Evolutionary conservation across 2,113 vertebrate species (phyloP), one percentile per base, ranked within the genome.

Genomic region (Ranitomeya imitator): DNA sequence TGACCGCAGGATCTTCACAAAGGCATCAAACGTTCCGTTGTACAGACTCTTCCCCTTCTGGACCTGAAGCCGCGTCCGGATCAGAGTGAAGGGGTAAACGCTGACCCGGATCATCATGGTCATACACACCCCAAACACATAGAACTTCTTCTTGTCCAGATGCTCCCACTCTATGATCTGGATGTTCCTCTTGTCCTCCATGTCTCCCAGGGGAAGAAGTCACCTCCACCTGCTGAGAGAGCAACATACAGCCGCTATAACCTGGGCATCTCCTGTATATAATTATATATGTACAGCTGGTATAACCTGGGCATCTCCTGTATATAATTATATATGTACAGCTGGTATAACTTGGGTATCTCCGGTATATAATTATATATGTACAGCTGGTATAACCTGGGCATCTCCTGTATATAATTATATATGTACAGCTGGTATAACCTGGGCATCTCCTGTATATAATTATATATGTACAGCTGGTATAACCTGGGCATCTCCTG

Each of bases 81-180:
- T 99, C 61, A 99, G 95, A 0, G 97, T 97, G 92, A 97, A 97
- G 0, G 98, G 98, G 92, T 99, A 99, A 23, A 99, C 96, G 0
- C 97, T 97, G 88, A 96, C 96, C 0, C 98, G 94, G 89, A 98
- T 99, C 93, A 96, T 96, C 95, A 99, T 95, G 0, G 98, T 98
- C 97, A 99, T 99, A 26, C 97, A 97, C 61, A 99, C 95, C 0
- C 98, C 97, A 0, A 99, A 92, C 0, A 98, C 95, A 3, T 99
- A 99, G 94, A 99, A 99, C 88, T 99, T 99, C 93, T 95, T 95
- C 91, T 99, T 99, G 95, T 99, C 98, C 93, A 99, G 92, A 91
- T 99, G 96, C 86, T 99, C 98, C 98, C 98, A 99, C 91, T 99
- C 98, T 0, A 99, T 99, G 92, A 99, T 99, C 91, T 94, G 97